These are phyloP conservation scores for Elephas maximus DNA, from an alignment of 2,113 vertebrate species.

Conservation along the genomic window DNA sequence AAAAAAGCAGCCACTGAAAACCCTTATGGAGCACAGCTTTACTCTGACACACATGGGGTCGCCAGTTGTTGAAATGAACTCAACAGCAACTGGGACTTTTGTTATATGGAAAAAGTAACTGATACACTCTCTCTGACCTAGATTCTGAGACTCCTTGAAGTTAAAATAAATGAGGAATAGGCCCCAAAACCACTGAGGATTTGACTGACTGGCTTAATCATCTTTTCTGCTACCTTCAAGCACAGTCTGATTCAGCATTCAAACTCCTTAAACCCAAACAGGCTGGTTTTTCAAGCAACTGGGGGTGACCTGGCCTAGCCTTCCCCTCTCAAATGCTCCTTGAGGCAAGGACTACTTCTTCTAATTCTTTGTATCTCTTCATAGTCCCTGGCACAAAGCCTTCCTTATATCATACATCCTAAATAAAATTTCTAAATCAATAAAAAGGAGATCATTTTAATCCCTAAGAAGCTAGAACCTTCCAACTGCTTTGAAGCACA, in stretches of 20 bases:
- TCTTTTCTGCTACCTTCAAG: conserved; percentile 17
- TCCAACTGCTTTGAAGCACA: conserved; percentile 9
- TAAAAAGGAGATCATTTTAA: conserved; percentile 9
- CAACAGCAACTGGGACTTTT: neutral
- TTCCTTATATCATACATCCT: neutral
- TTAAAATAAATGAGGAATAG: neutral
- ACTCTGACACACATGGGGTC: too few relatives aligned
- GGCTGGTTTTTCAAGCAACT: neutral
- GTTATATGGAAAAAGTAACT: conserved; percentile 46
- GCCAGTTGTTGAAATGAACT: too few relatives aligned
- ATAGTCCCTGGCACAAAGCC: neutral
- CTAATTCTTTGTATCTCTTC: neutral
- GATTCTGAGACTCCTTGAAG: neutral
- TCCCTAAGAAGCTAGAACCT: neutral
- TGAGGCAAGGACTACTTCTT: neutral
- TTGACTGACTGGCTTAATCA: neutral
- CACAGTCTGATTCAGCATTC: neutral
- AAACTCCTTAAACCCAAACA: neutral
- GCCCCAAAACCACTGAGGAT: neutral
- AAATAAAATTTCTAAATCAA: conserved; percentile 10
- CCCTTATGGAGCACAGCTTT: too few relatives aligned
- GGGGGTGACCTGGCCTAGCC: neutral
- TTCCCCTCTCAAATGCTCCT: neutral
- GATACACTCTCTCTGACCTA: neutral
- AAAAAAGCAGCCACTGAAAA: too few relatives aligned